phyloP scores from a whole-genome alignment of 2,888 invertebrate genomes.

The Acronicta leporina region DNA sequence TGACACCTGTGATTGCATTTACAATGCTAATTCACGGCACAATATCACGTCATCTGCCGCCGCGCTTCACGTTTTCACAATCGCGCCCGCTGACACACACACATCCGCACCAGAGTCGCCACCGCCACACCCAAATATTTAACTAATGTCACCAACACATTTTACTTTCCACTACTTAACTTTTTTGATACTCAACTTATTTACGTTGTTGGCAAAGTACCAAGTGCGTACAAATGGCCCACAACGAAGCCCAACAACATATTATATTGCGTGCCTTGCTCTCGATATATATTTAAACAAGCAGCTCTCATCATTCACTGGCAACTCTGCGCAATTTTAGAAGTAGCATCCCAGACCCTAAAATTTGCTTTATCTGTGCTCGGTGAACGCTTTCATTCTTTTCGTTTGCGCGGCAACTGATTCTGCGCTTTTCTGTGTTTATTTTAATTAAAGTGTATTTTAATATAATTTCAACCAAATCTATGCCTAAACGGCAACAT shows the following conservation, averaged over 20 bases:
- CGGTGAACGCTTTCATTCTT: no score
- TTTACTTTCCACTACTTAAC: slow-evolving; percentile 30
- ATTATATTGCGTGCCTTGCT: no score
- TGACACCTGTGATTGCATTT: slow-evolving; percentile 89
- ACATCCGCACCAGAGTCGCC: slow-evolving; percentile 21
- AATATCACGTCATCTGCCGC: slow-evolving; percentile 79
- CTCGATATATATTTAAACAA: no score
- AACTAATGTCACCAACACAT: slow-evolving; percentile 33
- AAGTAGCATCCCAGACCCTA: no score
- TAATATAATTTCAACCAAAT: no score
- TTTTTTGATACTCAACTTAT: slow-evolving; percentile 42
- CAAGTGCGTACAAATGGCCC: slow-evolving; percentile 40
- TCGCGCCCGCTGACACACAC: slow-evolving; percentile 38
- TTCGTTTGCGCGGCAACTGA: no score
- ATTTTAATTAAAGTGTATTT: no score
- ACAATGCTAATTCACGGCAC: slow-evolving; percentile 87
- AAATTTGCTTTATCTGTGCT: no score
- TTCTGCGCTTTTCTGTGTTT: no score
- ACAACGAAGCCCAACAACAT: slow-evolving; percentile 41
- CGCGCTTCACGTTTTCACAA: slow-evolving; percentile 69
- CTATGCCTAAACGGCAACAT: no score
- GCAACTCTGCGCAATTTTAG: no score
- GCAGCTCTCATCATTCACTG: no score
- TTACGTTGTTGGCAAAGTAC: slow-evolving; percentile 42
- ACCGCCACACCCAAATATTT: slow-evolving; percentile 43